These are phyloP conservation scores for Thereuonema tuberculata DNA, from an alignment of 1,140 invertebrate genomes.

Conservation along the genomic window DNA sequence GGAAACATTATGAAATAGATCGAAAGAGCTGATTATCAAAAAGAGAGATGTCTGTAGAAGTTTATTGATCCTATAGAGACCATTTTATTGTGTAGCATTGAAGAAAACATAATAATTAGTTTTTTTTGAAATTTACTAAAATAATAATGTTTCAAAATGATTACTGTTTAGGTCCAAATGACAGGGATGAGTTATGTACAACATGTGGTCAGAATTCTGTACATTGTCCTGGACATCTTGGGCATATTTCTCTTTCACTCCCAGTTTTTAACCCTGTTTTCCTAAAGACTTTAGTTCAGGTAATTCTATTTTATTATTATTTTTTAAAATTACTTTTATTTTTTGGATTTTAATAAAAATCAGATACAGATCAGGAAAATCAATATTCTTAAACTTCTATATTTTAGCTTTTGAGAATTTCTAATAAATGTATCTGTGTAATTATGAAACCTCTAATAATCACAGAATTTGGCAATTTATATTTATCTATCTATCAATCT, in stretches of 20 bases:
- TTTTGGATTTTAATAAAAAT: not conserved
- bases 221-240: conserved; percentile 84
- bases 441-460: not conserved
- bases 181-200: conserved; percentile 50
- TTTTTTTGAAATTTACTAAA: not conserved
- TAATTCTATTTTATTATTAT: conserved; percentile 3
- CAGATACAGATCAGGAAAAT: not conserved
- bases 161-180: conserved; percentile 29
- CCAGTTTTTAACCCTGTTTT: conserved; percentile 86
- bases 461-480: conserved; percentile 19
- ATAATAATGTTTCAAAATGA: not conserved
- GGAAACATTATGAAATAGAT: not conserved
- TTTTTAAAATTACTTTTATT: not conserved
- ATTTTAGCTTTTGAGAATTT: not conserved
- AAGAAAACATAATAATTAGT: not conserved
- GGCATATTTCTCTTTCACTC: conserved; percentile 83
- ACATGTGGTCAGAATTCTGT: conserved; percentile 59
- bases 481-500: not conserved
- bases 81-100: not conserved
- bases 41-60: not conserved
- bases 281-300: conserved; percentile 40
- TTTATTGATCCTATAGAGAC: not conserved
- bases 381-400: not conserved
- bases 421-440: not conserved
- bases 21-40: not conserved